A percentile compares a stretch with the other conserved stretches of the same genome.
Conservation (phyloP, 2,113 vertebrate species). For the Hoplias malabaricus region DNA sequence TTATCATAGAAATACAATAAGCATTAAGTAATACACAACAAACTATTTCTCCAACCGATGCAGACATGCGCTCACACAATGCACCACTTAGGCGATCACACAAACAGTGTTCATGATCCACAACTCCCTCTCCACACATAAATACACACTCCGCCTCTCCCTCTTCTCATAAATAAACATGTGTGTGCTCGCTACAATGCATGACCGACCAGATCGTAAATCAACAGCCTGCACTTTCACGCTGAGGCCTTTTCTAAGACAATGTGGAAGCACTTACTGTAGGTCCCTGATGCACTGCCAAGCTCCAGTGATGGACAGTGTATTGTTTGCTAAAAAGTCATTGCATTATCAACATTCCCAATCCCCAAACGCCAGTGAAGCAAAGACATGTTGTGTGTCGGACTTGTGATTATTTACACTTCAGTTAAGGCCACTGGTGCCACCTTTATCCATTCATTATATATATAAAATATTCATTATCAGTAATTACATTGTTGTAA, state of each 20-base stretch:
- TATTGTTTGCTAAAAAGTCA: background rate
- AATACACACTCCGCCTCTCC: conserved; percentile 3
- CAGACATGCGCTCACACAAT: background rate
- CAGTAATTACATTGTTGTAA: too few relatives aligned
- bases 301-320: background rate
- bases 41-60: background rate
- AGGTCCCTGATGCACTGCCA: background rate
- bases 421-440: too few relatives aligned
- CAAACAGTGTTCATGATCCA: background rate
- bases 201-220: conserved; percentile 38
- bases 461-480: too few relatives aligned
- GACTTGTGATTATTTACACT: too few relatives aligned
- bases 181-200: conserved; percentile 21
- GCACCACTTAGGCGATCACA: background rate
- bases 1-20: background rate
- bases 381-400: too few relatives aligned
- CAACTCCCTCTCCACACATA: conserved; percentile 23
- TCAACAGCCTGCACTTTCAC: conserved; percentile 18
- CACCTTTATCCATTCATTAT: too few relatives aligned
- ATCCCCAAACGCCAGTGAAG: too few relatives aligned
- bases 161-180: conserved; percentile 40
- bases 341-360: too few relatives aligned
- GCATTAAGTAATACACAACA: background rate
- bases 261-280: conserved; percentile 30
- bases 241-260: background rate